Evolutionary conservation across 2,888 invertebrate genomes (phyloP), one percentile per base, ranked within the genome.

Genomic region (Microplitis deprimator): DNA sequence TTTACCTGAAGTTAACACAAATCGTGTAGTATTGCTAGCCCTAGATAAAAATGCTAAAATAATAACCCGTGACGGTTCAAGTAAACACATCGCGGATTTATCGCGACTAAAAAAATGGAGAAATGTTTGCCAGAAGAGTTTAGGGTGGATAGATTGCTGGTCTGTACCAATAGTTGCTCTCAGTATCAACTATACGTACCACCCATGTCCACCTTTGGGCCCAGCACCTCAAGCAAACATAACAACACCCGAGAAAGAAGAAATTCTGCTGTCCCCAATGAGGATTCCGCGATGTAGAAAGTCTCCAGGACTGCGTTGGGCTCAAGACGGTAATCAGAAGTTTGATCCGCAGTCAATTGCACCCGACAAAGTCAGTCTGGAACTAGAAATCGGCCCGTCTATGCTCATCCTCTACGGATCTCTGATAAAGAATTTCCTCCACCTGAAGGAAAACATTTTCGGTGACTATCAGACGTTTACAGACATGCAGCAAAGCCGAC

Each of bases 81-180:
- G 90, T 65, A 92, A 92, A 75, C 91, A 91, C 77, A 91, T 91
- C 79, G 91, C 91, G 17, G 93, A 93, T 90, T 89, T 91, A 89
- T 76, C 82, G 77, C 73, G 84, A 81, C 81, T 83, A 91, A 84
- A 96, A 93, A 92, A 92, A 81, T 97, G 97, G 97, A 92, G 97
- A 73, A 95, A 96, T 86, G 93, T 95, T 84, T 97, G 97, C 84
- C 93, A 93, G 0, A 92, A 92, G 80, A 91, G 91, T 1, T 90
- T 91, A 77, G 97, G 98, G 1, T 99, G 98, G 98, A 93, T 98
- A 0, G 98, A 98, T 88, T 98, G 98, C 87, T 98, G 98, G 98
- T 96, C 96, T 68, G 97, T 98, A 6, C 97, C 98, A 0, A 97
- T 98, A 80, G 96, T 97, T 5, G 97, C 97, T 0, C 91, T 98